A percentile compares a stretch with the other conserved stretches of the same genome.
phyloP scores from a whole-genome alignment of 2,888 invertebrate genomes.

The Neelides folsomi region DNA sequence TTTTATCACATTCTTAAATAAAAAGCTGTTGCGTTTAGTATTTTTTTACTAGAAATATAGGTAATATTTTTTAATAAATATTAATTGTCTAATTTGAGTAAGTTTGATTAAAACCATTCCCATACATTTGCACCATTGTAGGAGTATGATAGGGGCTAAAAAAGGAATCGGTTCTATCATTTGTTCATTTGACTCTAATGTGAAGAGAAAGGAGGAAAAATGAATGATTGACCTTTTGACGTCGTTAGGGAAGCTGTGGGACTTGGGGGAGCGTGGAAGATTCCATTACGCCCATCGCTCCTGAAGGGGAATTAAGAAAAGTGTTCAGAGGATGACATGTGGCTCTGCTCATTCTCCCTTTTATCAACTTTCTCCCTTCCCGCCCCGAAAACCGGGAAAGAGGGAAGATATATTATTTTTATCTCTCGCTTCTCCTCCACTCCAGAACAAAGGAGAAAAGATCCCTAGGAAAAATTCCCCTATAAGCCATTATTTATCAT shows the following conservation, averaged over 20 bases:
- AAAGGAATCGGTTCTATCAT: too few relatives aligned
- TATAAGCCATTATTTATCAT: slow-evolving; percentile 13
- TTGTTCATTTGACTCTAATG: not conserved
- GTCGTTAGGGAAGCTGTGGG: slow-evolving; percentile 9
- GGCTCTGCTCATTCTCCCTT: not conserved
- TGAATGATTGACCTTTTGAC: slow-evolving; percentile 18
- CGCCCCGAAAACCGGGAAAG: not conserved
- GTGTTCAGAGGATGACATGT: slow-evolving; percentile 5
- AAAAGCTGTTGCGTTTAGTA: too few relatives aligned
- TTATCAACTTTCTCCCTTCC: not conserved
- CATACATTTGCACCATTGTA: too few relatives aligned
- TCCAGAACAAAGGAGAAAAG: not conserved
- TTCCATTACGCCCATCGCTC: not conserved
- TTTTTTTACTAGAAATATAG: too few relatives aligned
- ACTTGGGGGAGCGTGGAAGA: not conserved
- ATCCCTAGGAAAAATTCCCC: slow-evolving; percentile 9
- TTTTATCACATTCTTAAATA: too few relatives aligned
- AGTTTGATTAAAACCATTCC: too few relatives aligned
- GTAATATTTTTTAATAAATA: too few relatives aligned
- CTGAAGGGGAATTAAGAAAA: slow-evolving; percentile 4
- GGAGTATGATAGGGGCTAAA: too few relatives aligned
- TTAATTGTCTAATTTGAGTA: too few relatives aligned
- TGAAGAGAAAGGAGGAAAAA: slow-evolving; percentile 9
- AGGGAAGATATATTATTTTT: not conserved
- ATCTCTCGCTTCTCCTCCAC: not conserved